Evolutionary conservation across 1,140 invertebrate species (phyloP).

Genomic region (Nixonia krombeini): DNA sequence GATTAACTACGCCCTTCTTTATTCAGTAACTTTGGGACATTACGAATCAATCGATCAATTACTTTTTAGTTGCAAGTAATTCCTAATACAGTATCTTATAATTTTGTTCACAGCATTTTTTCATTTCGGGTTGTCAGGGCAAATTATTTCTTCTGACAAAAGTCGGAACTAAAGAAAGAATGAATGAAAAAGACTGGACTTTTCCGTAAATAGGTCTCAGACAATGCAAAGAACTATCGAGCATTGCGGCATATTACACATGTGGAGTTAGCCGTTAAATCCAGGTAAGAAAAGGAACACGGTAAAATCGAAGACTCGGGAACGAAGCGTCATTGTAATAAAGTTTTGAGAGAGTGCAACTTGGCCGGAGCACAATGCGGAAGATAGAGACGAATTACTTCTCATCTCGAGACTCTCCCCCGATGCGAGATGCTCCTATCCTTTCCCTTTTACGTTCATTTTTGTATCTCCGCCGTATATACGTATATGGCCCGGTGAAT

Average conservation of each 20-base stretch:
- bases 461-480: conserved; percentile 7
- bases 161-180: too few relatives aligned
- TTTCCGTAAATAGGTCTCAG: not conserved
- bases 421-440: conserved; percentile 8
- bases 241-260: not conserved
- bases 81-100: too few relatives aligned
- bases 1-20: too few relatives aligned
- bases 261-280: not conserved
- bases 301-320: conserved; percentile 12
- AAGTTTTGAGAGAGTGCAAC: conserved; percentile 13
- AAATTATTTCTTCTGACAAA: too few relatives aligned
- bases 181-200: too few relatives aligned
- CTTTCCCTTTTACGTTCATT: conserved; percentile 27
- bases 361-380: conserved; percentile 8
- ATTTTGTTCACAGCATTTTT: too few relatives aligned
- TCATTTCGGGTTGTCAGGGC: too few relatives aligned
- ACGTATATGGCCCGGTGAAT: conserved; percentile 12
- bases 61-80: too few relatives aligned
- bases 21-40: too few relatives aligned
- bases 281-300: not conserved
- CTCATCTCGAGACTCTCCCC: conserved; percentile 16
- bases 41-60: too few relatives aligned
- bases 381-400: conserved; percentile 18
- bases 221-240: not conserved
- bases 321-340: conserved; percentile 6